Conservation (phyloP, 2,888 invertebrate species). For the Ennomos fuscantarius region DNA sequence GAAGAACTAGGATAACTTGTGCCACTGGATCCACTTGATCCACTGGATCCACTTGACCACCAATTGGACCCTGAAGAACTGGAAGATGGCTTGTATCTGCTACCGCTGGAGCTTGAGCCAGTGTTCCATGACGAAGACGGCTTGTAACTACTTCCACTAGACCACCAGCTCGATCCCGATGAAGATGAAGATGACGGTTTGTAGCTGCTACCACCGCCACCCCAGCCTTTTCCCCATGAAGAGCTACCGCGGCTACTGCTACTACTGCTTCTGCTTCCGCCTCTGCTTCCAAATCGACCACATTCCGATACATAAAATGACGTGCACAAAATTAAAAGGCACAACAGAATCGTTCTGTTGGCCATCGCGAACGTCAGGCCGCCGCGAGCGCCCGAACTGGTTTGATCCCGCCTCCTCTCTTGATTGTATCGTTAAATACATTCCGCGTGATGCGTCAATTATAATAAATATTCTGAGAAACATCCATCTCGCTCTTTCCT, state of each 20-base stretch:
- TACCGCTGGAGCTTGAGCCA: constrained; percentile 26
- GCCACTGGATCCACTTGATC: constrained; percentile 19
- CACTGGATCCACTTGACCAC: constrained; percentile 20
- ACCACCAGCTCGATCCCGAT: constrained; percentile 22
- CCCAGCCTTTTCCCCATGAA: constrained; percentile 39
- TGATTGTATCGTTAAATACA: constrained; percentile 49
- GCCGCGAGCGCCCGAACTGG: constrained; percentile 44
- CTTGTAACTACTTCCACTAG: constrained; percentile 26
- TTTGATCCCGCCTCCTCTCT: constrained; percentile 37
- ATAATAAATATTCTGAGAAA: constrained; percentile 45
- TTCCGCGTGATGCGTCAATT: constrained; percentile 44
- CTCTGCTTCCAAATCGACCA: constrained; percentile 43
- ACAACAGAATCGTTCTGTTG: constrained; percentile 63
- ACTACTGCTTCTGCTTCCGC: constrained; percentile 41
- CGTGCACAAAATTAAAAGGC: constrained; percentile 59
- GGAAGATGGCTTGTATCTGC: constrained; percentile 30
- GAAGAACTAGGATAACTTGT: constrained; percentile 29
- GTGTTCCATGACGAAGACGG: constrained; percentile 35
- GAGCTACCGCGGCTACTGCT: constrained; percentile 41
- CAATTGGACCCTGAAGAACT: constrained; percentile 17
- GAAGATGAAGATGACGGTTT: constrained; percentile 30
- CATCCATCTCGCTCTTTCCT: constrained; percentile 37
- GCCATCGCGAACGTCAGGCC: constrained; percentile 56
- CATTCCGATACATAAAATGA: constrained; percentile 55
- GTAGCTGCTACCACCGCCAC: constrained; percentile 27